Evolutionary conservation across 2,113 vertebrate species (phyloP).

Genomic region (Corvus hawaiiensis): DNA sequence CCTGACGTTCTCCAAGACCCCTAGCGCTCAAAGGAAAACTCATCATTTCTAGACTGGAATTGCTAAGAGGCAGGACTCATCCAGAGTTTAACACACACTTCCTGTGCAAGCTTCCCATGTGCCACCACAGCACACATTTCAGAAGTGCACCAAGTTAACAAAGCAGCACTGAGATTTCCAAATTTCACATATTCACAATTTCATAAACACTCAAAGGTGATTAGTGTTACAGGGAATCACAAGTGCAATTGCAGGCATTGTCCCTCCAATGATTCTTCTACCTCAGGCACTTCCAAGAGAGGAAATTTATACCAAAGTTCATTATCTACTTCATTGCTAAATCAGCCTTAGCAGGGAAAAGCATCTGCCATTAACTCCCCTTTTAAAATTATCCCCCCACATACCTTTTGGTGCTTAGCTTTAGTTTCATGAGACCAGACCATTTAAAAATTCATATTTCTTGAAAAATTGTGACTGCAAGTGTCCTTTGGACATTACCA

Average conservation of each 20-base stretch:
- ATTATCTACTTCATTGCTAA: not conserved
- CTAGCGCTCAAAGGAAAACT: not conserved
- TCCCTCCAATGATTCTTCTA: not conserved
- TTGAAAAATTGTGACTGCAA: not conserved
- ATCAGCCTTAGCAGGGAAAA: not conserved
- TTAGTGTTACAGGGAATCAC: not conserved
- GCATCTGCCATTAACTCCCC: not conserved
- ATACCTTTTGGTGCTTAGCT: not conserved
- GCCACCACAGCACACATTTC: not conserved
- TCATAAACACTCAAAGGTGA: not conserved
- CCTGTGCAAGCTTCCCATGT: not conserved
- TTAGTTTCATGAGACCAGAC: not conserved
- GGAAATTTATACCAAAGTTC: not conserved
- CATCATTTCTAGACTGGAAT: not conserved
- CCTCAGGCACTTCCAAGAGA: not conserved
- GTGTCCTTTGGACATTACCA: not conserved
- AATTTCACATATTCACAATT: not conserved
- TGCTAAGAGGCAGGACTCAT: not conserved
- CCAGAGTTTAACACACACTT: not conserved
- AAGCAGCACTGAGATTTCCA: not conserved
- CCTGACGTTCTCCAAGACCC: not conserved
- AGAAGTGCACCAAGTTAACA: not conserved
- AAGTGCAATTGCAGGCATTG: not conserved
- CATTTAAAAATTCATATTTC: rapidly evolving
- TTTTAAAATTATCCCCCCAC: rapidly evolving